Conservation (phyloP, 2,797 vertebrate species). For the Phataginus tetradactyla region DNA sequence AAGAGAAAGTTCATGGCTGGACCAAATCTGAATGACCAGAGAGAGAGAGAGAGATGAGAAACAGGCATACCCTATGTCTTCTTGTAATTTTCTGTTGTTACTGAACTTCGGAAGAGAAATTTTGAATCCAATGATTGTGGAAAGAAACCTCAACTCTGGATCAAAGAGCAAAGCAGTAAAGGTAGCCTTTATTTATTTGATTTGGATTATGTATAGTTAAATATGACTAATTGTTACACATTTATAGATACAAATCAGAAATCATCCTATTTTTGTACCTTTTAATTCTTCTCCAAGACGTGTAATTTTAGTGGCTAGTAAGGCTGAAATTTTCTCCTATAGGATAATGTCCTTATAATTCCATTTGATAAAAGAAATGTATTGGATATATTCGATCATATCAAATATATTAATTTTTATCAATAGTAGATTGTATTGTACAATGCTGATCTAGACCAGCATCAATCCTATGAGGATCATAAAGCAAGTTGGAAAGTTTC, state of each 20-base stretch:
- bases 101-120: slow-evolving; percentile 8
- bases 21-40: slow-evolving; percentile 21
- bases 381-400: background rate
- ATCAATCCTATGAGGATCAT: background rate
- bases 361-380: background rate
- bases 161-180: background rate
- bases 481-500: background rate
- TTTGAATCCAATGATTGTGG: slow-evolving; percentile 29
- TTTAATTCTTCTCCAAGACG: background rate
- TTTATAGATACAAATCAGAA: slow-evolving; percentile 30
- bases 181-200: background rate
- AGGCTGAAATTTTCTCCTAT: background rate
- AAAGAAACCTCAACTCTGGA: background rate
- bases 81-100: slow-evolving; percentile 58
- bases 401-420: background rate
- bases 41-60: slow-evolving; percentile 47
- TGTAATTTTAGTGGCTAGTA: background rate
- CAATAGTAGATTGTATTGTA: background rate
- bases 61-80: background rate
- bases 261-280: background rate
- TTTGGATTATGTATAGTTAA: background rate
- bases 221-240: background rate
- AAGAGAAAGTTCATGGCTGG: slow-evolving; percentile 52
- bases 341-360: background rate
- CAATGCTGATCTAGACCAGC: background rate